Conservation (phyloP, 1,140 invertebrate genomes). For the Drosophila malerkotliana region DNA sequence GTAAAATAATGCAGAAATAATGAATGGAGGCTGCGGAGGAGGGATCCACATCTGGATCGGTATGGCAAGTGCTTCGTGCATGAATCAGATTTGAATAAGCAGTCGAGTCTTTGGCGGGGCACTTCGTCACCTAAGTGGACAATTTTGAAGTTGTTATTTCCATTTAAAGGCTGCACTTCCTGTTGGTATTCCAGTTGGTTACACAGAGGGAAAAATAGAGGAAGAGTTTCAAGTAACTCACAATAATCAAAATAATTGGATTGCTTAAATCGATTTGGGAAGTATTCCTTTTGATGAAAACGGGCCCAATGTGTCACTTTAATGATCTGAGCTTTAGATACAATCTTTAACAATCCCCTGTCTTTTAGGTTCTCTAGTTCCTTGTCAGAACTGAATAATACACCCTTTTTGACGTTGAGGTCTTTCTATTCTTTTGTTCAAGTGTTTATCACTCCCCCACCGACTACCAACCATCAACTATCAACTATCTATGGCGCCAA, state of each 20-base stretch:
- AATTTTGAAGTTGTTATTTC: conserved; percentile 12
- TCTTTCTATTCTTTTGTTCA: not conserved
- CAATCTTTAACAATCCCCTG: too few relatives aligned
- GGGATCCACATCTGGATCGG: conserved; percentile 18
- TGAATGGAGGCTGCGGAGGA: conserved; percentile 26
- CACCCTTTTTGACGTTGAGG: not conserved
- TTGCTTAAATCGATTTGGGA: too few relatives aligned
- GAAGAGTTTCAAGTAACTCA: too few relatives aligned
- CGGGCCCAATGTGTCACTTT: too few relatives aligned
- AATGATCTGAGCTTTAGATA: too few relatives aligned
- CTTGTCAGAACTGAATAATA: too few relatives aligned
- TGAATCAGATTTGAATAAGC: conserved; percentile 14
- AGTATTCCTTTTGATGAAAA: too few relatives aligned
- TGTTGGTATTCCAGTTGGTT: not conserved
- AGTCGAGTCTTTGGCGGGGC: not conserved
- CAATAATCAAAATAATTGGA: too few relatives aligned
- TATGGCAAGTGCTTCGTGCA: conserved; percentile 8
- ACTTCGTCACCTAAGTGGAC: not conserved
- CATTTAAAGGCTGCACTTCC: conserved; percentile 11
- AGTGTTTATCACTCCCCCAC: conserved; percentile 1
- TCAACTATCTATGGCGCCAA: conserved; percentile 8
- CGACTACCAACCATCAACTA: not conserved
- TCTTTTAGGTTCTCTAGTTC: too few relatives aligned
- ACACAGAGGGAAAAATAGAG: not conserved
- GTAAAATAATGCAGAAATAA: conserved; percentile 54